These are phyloP conservation scores for Baccha elongata DNA, from an alignment of 2,888 invertebrate genomes.

Conservation along the genomic window DNA sequence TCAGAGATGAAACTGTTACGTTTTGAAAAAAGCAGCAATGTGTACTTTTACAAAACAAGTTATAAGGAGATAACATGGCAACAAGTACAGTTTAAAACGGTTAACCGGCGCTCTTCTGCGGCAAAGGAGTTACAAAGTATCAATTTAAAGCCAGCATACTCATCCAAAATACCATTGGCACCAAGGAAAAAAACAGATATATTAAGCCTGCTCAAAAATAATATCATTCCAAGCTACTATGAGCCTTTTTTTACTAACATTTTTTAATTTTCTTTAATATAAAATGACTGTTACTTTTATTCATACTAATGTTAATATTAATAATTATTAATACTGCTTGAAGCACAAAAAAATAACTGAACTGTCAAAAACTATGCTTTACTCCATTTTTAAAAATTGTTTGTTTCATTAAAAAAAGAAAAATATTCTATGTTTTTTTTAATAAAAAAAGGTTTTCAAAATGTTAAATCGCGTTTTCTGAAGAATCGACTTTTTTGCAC, in stretches of 20 bases:
- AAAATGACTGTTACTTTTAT: slow-evolving; percentile 17
- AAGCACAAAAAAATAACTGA: slow-evolving; percentile 22
- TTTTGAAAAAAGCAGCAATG: slow-evolving; percentile 26
- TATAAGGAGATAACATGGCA: slow-evolving; percentile 28
- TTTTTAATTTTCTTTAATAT: slow-evolving; percentile 2
- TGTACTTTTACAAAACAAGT: slow-evolving; percentile 31
- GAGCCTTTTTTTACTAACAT: slow-evolving; percentile 20
- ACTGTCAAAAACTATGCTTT: slow-evolving; percentile 1
- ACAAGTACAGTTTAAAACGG: slow-evolving; percentile 18
- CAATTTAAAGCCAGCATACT: slow-evolving; percentile 20
- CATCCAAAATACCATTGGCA: slow-evolving; percentile 29
- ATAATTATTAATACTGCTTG: slow-evolving; percentile 7
- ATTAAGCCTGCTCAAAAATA: slow-evolving; percentile 17
- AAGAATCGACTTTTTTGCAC: no score
- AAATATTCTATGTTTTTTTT: no score
- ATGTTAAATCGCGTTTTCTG: slow-evolving; percentile 13
- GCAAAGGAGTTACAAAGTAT: slow-evolving; percentile 11
- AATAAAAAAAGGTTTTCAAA: no score
- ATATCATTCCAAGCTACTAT: slow-evolving; percentile 29
- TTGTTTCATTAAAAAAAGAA: slow-evolving; percentile 11
- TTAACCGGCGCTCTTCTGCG: slow-evolving; percentile 23
- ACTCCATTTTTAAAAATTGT: slow-evolving; percentile 21
- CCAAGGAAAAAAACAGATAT: no score
- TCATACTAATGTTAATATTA: no score
- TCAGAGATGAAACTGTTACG: no score